A percentile compares a stretch with the other conserved stretches of the same genome.
phyloP scores from a whole-genome alignment of 2,113 vertebrate species.

The Gyps fulvus region DNA sequence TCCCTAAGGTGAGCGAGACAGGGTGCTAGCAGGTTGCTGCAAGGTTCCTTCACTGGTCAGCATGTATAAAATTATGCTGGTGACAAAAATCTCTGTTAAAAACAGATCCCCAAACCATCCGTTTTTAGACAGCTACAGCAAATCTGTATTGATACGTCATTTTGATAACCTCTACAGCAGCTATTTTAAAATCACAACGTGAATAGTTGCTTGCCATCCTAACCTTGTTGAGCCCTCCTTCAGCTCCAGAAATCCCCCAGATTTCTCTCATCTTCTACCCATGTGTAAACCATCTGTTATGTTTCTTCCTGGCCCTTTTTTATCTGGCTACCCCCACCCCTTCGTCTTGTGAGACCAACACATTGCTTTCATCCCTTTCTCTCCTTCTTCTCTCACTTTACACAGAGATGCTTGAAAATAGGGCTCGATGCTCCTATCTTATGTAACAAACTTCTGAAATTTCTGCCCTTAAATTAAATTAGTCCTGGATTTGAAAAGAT shows the following conservation, averaged over 20 bases:
- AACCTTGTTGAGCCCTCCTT: conserved; percentile 50
- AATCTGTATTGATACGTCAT: conserved; percentile 40
- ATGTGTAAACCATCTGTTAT: conserved; percentile 67
- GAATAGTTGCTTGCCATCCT: conserved; percentile 52
- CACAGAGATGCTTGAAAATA: conserved; percentile 59
- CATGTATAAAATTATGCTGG: not conserved
- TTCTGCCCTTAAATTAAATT: conserved; percentile 46
- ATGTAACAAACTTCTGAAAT: conserved; percentile 42
- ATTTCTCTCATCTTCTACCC: conserved; percentile 57
- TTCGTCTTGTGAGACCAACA: conserved; percentile 67
- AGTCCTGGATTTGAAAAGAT: conserved; percentile 27
- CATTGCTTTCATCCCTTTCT: conserved; percentile 62
- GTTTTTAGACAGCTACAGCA: not conserved
- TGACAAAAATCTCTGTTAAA: not conserved
- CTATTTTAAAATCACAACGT: conserved; percentile 45
- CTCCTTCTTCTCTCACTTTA: conserved; percentile 64
- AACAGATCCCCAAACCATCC: not conserved
- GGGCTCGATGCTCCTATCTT: conserved; percentile 30
- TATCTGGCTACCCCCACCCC: conserved; percentile 52
- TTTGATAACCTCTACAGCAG: conserved; percentile 50
- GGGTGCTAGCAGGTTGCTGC: not conserved
- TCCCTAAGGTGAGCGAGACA: not conserved
- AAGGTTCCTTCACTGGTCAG: conserved; percentile 10
- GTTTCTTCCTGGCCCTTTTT: conserved; percentile 62
- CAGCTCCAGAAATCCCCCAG: conserved; percentile 41